Percentiles rank a stretch among this genome's conserved stretches.
These are phyloP conservation scores for Lethenteron camtschaticum DNA, from an alignment of 2,113 vertebrate species.

Conservation along the genomic window DNA sequence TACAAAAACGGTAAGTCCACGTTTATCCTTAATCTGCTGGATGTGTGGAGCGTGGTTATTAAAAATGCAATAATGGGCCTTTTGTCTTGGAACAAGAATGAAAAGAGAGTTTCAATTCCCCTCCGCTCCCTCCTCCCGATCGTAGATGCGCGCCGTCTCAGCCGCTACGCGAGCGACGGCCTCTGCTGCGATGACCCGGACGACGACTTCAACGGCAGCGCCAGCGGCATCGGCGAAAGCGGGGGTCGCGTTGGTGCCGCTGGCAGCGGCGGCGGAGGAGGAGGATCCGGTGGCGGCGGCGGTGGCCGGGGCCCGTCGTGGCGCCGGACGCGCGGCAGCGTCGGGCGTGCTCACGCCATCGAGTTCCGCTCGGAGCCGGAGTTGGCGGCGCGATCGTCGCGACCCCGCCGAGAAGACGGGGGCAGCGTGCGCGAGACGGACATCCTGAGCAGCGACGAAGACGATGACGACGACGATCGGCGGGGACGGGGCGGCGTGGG, in stretches of 20 bases:
- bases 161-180: conserved; percentile 1
- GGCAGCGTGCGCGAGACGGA: too few relatives aligned
- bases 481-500: too few relatives aligned
- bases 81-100: too few relatives aligned
- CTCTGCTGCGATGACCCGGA: background rate
- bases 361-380: conserved; percentile 1
- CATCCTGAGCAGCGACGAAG: too few relatives aligned
- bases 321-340: background rate
- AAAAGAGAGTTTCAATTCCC: too few relatives aligned
- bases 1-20: too few relatives aligned
- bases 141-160: background rate
- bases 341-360: background rate
- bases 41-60: too few relatives aligned
- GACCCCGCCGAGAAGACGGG: too few relatives aligned
- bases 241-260: background rate
- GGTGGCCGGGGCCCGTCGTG: background rate
- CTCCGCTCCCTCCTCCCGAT: background rate
- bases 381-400: background rate
- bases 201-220: too few relatives aligned
- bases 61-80: too few relatives aligned
- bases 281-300: background rate
- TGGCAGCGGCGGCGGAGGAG: background rate
- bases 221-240: background rate
- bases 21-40: too few relatives aligned
- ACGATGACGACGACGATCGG: too few relatives aligned